Evolutionary conservation across 2,797 vertebrate species (phyloP).

Genomic region (Hydrophis major): DNA sequence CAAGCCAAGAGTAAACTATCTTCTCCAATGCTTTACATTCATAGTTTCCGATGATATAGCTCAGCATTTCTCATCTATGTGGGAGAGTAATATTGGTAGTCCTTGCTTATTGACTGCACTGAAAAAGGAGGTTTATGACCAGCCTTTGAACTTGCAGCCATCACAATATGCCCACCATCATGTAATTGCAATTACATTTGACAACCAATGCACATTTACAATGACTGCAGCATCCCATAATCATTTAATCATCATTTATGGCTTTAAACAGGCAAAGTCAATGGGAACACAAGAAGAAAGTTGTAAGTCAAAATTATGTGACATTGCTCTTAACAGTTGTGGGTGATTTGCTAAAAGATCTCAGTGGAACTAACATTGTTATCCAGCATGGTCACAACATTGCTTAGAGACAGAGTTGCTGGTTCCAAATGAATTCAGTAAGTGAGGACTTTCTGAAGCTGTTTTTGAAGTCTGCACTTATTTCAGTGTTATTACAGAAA

Average conservation of each 20-base stretch:
- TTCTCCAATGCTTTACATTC: neutral
- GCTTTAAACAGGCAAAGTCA: neutral
- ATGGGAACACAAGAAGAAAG: neutral
- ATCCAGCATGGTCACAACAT: neutral
- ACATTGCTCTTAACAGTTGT: neutral
- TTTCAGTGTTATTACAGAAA: neutral
- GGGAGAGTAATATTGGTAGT: neutral
- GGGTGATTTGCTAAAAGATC: neutral
- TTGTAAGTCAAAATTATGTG: neutral
- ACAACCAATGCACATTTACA: neutral
- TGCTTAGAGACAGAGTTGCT: neutral
- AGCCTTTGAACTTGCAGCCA: neutral
- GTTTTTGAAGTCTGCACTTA: neutral
- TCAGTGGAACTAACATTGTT: neutral
- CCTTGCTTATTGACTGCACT: neutral
- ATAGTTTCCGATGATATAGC: neutral
- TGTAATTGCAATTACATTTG: neutral
- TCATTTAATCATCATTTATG: neutral
- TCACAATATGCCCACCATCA: neutral
- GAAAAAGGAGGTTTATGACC: neutral
- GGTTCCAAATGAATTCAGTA: neutral
- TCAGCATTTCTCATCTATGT: neutral
- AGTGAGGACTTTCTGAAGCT: neutral
- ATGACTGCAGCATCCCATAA: neutral
- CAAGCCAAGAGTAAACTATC: neutral